Percentiles rank a stretch among this genome's conserved stretches.
These are phyloP conservation scores for Zingel zingel DNA, from an alignment of 2,113 vertebrate genomes.

Conservation along the genomic window DNA sequence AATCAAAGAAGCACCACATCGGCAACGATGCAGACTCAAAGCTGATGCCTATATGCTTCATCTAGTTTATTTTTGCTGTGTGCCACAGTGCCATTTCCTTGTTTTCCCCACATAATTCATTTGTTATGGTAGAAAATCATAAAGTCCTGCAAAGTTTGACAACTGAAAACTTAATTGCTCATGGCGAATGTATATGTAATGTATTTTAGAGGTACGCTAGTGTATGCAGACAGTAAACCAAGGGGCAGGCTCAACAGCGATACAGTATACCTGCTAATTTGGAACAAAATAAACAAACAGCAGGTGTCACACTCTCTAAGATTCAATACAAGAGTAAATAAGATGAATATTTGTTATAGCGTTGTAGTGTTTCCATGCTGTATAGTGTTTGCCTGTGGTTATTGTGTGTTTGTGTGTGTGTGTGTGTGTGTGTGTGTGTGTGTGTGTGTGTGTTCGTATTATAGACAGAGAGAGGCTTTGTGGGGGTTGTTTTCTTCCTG, in stretches of 20 bases:
- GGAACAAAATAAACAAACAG: too few relatives aligned
- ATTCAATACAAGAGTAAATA: too few relatives aligned
- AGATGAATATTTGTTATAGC: too few relatives aligned
- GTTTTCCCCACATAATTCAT: neutral
- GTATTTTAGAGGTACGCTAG: neutral
- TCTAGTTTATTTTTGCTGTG: slow-evolving; percentile 10
- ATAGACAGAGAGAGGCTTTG: slow-evolving; percentile 18
- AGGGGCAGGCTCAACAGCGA: neutral
- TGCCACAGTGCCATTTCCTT: neutral
- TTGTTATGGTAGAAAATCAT: neutral
- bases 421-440: slow-evolving; percentile 3
- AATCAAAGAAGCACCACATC: neutral
- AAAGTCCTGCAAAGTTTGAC: neutral
- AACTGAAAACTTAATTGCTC: slow-evolving; percentile 8
- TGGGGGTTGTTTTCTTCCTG: slow-evolving; percentile 42
- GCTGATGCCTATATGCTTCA: slow-evolving; percentile 6
- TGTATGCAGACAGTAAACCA: neutral
- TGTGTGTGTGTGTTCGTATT: neutral
- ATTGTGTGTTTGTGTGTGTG: neutral
- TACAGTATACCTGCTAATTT: too few relatives aligned
- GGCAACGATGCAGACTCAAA: neutral
- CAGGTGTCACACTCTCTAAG: too few relatives aligned
- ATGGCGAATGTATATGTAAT: neutral
- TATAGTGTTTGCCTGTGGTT: neutral
- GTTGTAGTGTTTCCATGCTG: neutral